phyloP scores from a whole-genome alignment of 2,797 vertebrate species.

The Dendrocincla fuliginosa region DNA sequence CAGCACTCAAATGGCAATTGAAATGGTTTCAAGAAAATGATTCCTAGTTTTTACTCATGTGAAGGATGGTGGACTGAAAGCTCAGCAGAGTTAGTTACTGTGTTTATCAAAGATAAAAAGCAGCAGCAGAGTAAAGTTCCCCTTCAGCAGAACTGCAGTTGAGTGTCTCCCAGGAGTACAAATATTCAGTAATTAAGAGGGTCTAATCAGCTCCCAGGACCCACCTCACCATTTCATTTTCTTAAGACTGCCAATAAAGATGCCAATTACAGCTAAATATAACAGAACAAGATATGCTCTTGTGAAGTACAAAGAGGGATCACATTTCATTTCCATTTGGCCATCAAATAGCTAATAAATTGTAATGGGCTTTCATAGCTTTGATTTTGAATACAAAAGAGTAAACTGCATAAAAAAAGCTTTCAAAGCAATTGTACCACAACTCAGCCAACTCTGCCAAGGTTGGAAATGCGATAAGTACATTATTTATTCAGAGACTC shows the following conservation, averaged over 20 bases:
- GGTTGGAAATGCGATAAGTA: not conserved
- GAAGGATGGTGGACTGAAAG: not conserved
- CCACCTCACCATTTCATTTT: constrained; percentile 34
- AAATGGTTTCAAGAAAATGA: not conserved
- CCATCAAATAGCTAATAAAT: constrained; percentile 30
- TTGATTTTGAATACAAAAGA: not conserved
- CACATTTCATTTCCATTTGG: constrained; percentile 5
- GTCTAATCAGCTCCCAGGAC: constrained; percentile 41
- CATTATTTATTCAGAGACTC: not conserved
- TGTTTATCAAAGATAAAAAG: not conserved
- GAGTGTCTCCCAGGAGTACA: not conserved
- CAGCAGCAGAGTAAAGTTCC: not conserved
- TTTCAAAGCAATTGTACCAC: not conserved
- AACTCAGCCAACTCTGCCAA: not conserved
- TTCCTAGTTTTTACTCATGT: not conserved
- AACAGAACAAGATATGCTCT: constrained; percentile 2
- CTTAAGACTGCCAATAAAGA: constrained; percentile 28
- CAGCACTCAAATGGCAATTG: not conserved
- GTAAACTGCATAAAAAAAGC: not conserved
- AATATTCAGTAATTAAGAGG: constrained; percentile 29
- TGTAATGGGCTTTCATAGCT: not conserved
- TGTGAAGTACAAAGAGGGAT: constrained; percentile 16
- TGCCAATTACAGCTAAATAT: constrained; percentile 41
- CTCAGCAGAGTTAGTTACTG: not conserved
- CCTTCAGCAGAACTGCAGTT: not conserved